These are phyloP conservation scores for Hyppa rectilinea DNA, from an alignment of 2,888 invertebrate genomes.

Conservation along the genomic window DNA sequence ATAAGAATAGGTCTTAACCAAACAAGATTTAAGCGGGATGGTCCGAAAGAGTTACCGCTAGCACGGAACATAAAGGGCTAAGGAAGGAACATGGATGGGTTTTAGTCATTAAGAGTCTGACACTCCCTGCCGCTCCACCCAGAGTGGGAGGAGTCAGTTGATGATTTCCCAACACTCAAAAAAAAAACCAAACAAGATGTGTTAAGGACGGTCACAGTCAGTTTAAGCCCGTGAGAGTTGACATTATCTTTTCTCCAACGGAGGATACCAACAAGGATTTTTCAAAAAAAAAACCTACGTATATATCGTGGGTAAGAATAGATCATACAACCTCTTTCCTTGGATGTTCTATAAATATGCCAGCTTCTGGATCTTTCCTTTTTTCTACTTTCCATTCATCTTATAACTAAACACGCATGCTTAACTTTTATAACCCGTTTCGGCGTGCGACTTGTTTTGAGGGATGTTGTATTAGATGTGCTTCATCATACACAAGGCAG, in stretches of 20 bases:
- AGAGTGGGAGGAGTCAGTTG: no score
- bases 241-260: background rate
- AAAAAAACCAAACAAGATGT: constrained; percentile 27
- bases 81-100: no score
- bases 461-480: background rate
- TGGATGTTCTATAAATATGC: background rate
- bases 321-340: background rate
- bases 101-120: no score
- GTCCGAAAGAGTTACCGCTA: no score
- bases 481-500: no score
- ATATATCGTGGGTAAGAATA: background rate
- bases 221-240: background rate
- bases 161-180: no score
- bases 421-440: background rate
- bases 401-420: background rate
- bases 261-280: background rate
- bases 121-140: no score
- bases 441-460: no score
- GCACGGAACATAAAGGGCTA: no score
- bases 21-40: no score
- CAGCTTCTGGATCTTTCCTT: background rate
- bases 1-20: constrained; percentile 23
- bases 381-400: background rate
- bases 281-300: background rate
- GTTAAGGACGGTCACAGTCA: background rate